phyloP scores from a whole-genome alignment of 2,113 vertebrate species.

The Danionella cerebrum region DNA sequence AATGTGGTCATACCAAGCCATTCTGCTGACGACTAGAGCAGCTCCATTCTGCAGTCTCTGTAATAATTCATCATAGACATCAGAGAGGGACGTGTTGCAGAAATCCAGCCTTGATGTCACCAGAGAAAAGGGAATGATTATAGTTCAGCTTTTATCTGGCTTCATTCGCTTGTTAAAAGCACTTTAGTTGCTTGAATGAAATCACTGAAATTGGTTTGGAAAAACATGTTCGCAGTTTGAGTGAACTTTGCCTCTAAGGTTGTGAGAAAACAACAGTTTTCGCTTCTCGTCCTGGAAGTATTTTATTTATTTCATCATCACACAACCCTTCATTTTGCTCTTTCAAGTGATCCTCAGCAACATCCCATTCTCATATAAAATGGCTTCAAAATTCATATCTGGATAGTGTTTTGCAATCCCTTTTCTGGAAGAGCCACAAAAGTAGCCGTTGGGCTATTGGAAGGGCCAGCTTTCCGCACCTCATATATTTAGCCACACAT shows the following conservation, averaged over 20 bases:
- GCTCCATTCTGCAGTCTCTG: too few relatives aligned
- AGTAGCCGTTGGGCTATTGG: constrained; percentile 46
- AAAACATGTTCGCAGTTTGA: neutral
- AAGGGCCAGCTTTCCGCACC: constrained; percentile 40
- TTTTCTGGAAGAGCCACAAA: constrained; percentile 46
- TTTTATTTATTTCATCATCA: constrained; percentile 39
- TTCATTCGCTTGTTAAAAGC: too few relatives aligned
- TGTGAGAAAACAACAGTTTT: constrained; percentile 43
- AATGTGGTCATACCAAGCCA: too few relatives aligned
- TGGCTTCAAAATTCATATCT: constrained; percentile 40
- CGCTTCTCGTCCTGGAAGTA: constrained; percentile 40
- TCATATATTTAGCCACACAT: constrained; percentile 50
- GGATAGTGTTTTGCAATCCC: neutral
- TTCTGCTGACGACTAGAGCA: too few relatives aligned
- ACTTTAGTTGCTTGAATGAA: too few relatives aligned
- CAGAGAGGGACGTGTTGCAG: too few relatives aligned
- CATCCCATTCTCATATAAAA: constrained; percentile 34
- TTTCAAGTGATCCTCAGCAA: constrained; percentile 32
- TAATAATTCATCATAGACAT: too few relatives aligned
- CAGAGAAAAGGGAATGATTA: too few relatives aligned
- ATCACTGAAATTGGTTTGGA: constrained; percentile 27
- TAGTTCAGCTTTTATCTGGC: too few relatives aligned
- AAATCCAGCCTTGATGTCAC: too few relatives aligned
- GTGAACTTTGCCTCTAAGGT: neutral
- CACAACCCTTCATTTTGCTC: constrained; percentile 29